Evolutionary conservation across 2,113 vertebrate genomes (phyloP), one percentile per base, ranked within the genome.

Genomic region (Salvelinus fontinalis): DNA sequence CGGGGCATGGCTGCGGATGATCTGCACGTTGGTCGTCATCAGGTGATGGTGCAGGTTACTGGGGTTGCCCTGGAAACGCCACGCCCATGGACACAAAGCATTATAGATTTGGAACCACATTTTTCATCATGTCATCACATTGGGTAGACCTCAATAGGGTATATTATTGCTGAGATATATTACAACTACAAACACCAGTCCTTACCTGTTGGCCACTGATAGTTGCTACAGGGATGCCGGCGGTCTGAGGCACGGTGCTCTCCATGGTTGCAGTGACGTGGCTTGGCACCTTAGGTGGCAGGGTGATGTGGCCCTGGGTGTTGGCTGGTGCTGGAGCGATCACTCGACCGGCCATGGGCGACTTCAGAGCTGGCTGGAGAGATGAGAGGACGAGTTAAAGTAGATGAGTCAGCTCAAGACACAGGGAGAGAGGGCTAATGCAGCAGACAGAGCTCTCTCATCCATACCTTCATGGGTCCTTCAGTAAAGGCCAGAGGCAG

Each of bases 141-240:
- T 44, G 39, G 39, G 39, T 44, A 44, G 39, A 44, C 39, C 39
- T 44, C 39, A 44, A 44, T 44, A 44, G 39, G 2, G 9, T 44
- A 44, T 44, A 44, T 44, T 44, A 44, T 44, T 44, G 39, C 39
- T 44, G 39, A 9, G 39, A 9, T 44, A 14, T 18, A 54, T 54
- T 54, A 54, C 16, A 5, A 18, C 16, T 54, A 54, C 12, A 54
- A 54, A 54, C 51, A 54, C 16, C 12, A 54, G 4, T 54, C 51
- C 16, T 76, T 74, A 96, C 95, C 95, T 96, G 95, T 74, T 96
- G 95, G 77, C 95, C 94, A 79, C 95, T 96, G 93, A 96, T 96
- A 9, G 95, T 96, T 88, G 95, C 95, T 90, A 97, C 95, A 11
- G 95, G 95, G 87, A 97, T 97, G 31, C 95, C 94, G 66, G 95